phyloP scores from a whole-genome alignment of 2,888 invertebrate genomes.

The Himalopsyche anomala region DNA sequence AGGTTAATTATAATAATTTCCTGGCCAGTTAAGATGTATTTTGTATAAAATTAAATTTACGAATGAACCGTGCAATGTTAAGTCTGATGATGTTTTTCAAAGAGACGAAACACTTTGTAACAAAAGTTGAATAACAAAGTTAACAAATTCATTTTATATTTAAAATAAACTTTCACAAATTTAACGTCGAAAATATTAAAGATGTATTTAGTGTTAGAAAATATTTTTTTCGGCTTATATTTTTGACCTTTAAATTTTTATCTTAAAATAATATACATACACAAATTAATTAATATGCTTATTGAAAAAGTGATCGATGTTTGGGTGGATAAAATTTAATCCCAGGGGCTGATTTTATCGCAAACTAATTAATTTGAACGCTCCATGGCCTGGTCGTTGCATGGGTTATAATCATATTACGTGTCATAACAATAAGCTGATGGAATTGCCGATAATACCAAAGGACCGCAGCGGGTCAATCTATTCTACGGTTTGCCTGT shows the following conservation, averaged over 20 bases:
- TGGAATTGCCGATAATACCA: constrained; percentile 47
- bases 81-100: too few species aligned
- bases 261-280: background rate
- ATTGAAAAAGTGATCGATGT: background rate
- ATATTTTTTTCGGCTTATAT: too few species aligned
- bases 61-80: too few species aligned
- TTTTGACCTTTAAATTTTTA: background rate
- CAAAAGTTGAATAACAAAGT: too few species aligned
- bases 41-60: too few species aligned
- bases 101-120: too few species aligned
- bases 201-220: too few species aligned
- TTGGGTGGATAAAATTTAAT: background rate
- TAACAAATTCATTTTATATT: too few species aligned
- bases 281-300: background rate
- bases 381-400: constrained; percentile 43
- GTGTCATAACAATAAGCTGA: constrained; percentile 60
- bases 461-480: constrained; percentile 28
- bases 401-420: constrained; percentile 51
- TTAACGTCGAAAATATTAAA: too few species aligned
- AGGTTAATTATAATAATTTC: too few species aligned
- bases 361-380: constrained; percentile 59
- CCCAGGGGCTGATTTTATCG: constrained; percentile 40
- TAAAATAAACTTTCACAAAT: too few species aligned
- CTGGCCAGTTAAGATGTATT: too few species aligned
- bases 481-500: constrained; percentile 12